A percentile compares a stretch with the other conserved stretches of the same genome.
Evolutionary conservation across 2,113 vertebrate genomes (phyloP).

Genomic region (Nycticebus coucang): DNA sequence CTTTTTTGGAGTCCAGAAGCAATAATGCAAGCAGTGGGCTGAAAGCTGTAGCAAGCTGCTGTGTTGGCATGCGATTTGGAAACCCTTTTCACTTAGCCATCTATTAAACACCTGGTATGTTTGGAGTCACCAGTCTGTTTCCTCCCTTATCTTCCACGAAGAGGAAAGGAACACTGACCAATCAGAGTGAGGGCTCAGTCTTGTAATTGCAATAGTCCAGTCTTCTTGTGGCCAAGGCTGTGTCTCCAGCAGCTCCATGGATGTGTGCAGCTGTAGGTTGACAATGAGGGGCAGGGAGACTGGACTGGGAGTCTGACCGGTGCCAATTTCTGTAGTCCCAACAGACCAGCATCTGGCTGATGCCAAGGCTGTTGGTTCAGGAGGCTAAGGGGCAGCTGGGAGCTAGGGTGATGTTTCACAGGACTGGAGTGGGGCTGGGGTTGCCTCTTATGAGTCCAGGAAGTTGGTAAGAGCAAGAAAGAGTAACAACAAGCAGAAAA

Average conservation of each 20-base stretch:
- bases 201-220: accelerated
- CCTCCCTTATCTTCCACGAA: neutral
- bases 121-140: constrained; percentile 35
- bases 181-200: neutral
- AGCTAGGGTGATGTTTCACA: neutral
- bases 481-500: neutral
- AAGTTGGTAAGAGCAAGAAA: neutral
- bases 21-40: constrained; percentile 60
- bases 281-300: neutral
- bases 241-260: neutral
- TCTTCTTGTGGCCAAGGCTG: neutral
- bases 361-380: neutral
- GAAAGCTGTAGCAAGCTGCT: constrained; percentile 68
- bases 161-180: neutral
- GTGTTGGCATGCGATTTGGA: constrained; percentile 63
- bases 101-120: constrained; percentile 71
- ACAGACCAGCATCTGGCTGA: neutral
- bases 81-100: constrained; percentile 50
- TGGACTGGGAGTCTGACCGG: neutral
- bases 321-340: neutral
- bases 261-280: neutral
- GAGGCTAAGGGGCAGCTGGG: neutral
- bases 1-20: constrained; percentile 41
- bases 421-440: neutral
- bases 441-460: neutral